Base-by-base conservation (phyloP, 2,113 vertebrate species). In the Lucifuga dentata region DNA sequence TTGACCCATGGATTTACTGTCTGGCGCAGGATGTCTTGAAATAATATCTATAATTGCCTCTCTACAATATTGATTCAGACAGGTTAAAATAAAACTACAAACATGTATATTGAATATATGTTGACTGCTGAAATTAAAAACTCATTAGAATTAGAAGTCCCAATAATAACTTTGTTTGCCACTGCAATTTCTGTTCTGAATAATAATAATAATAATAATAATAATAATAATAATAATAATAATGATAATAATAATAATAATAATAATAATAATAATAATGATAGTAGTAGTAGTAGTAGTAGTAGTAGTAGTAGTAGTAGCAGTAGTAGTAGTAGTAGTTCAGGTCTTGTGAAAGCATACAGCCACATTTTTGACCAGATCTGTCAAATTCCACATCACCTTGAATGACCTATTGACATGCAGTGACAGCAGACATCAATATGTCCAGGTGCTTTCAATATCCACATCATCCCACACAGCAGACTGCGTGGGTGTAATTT, bases 41-140 rank as follows among this genome's bases (percentile, higher is more conserved):
- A 90, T 92, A 88, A 91, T 89, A 88, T 80, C 85, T 88, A 85
- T 84, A 90, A 91, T 90, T 92, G 79, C 74, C 69, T 86, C 72
- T 76, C 74, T 61, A 73, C 68, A 53, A 50, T 91, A 92, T 91
- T 76, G 88, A 92, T 91, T 90, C 45, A 74, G 81, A 85, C 76
- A 66, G 60, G 65, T 70, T 83, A 82, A 90, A 90, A 89, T 85
- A 89, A 89, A 64, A 81, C 56, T 71, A 76, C 73, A 80, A 49
- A 75, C 78, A 78, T 75, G 74, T 78, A 52, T 88, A 83, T 66
- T 80, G 73, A 80, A 45, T 88, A 83, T 68, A 29, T 78, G 86
- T 90, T 85, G 73, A 88, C 85, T 87, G 79, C 43, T 82, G 81
- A 89, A 90, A 91, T 86, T 83, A 87, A 90, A 91, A 92, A 88